These are phyloP conservation scores for Pelecanoides urinatrix DNA, from an alignment of 2,113 vertebrate genomes.

Conservation along the genomic window DNA sequence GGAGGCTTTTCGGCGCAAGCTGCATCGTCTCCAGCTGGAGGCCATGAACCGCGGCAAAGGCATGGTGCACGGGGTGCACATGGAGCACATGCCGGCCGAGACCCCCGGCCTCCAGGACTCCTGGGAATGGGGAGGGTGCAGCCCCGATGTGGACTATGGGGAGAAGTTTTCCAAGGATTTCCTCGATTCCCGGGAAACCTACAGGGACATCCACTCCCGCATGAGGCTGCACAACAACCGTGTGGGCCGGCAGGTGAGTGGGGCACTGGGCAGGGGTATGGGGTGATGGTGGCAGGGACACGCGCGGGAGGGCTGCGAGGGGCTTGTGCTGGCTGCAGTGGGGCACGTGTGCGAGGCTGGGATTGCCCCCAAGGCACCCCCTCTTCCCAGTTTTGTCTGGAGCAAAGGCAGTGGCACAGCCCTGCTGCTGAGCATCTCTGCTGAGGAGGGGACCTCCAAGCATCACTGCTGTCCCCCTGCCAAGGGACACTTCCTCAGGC, in stretches of 20 bases:
- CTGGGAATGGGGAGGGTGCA: slow-evolving; percentile 99
- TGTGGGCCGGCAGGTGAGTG: slow-evolving; percentile 94
- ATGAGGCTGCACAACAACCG: slow-evolving; percentile 98
- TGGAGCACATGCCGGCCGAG: slow-evolving; percentile 87
- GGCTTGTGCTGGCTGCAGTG: background rate
- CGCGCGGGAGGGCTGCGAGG: accelerated
- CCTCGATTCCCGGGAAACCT: slow-evolving; percentile 93
- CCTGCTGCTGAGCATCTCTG: background rate
- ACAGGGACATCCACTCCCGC: slow-evolving; percentile 94
- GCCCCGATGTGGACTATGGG: slow-evolving; percentile 94
- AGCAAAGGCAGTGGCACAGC: background rate
- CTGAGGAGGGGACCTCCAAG: background rate
- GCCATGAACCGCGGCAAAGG: slow-evolving; percentile 95
- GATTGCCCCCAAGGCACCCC: background rate
- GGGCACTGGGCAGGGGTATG: accelerated
- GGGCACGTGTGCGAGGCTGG: background rate
- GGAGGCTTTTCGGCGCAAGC: slow-evolving; percentile 92
- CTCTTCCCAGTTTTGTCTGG: background rate
- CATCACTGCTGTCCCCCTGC: background rate
- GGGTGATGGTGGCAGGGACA: background rate
- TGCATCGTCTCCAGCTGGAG: slow-evolving; percentile 92
- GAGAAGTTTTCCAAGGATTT: slow-evolving; percentile 98
- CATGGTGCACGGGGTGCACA: slow-evolving; percentile 91
- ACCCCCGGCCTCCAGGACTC: slow-evolving; percentile 90
- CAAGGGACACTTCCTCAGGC: background rate